These are phyloP conservation scores for Nephrocerus scutellatus DNA, from an alignment of 2,888 invertebrate genomes.

Conservation along the genomic window DNA sequence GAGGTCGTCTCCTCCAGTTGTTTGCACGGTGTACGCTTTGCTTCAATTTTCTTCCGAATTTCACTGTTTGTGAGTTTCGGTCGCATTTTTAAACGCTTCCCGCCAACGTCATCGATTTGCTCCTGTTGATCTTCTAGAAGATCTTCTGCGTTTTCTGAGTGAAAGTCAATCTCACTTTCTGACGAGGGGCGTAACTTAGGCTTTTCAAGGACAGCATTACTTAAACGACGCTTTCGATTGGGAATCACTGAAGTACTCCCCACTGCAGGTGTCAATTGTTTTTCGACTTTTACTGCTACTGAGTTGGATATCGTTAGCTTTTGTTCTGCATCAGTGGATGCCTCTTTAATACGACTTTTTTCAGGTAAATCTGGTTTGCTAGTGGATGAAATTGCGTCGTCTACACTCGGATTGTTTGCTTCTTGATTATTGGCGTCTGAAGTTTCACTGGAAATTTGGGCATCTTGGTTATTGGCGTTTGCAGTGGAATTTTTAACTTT, in stretches of 20 bases:
- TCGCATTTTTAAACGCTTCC: slow-evolving; percentile 44
- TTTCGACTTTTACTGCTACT: too few species aligned
- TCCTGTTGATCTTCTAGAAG: slow-evolving; percentile 27
- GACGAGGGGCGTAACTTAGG: slow-evolving; percentile 35
- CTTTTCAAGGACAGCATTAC: slow-evolving; percentile 27
- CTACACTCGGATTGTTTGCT: slow-evolving; percentile 8
- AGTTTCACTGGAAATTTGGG: background rate
- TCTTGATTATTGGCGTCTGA: slow-evolving; percentile 2
- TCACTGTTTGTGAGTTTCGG: slow-evolving; percentile 35
- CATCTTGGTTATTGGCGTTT: slow-evolving; percentile 21
- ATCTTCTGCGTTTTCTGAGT: slow-evolving; percentile 51
- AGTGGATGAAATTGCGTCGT: slow-evolving; percentile 7
- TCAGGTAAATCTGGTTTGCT: background rate
- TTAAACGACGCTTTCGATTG: slow-evolving; percentile 41
- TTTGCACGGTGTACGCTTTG: too few species aligned
- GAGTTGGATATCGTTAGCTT: slow-evolving; percentile 1
- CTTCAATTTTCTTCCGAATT: slow-evolving; percentile 41
- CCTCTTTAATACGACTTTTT: background rate
- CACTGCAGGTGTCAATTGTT: too few species aligned
- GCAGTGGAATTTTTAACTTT: slow-evolving; percentile 12
- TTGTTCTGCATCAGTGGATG: background rate
- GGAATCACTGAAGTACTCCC: slow-evolving; percentile 5
- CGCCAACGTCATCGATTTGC: slow-evolving; percentile 39
- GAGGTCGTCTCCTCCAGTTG: slow-evolving; percentile 38
- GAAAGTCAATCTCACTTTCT: slow-evolving; percentile 41